These are phyloP conservation scores for Xyliphius kryptos DNA, from an alignment of 2,113 vertebrate species.

Conservation along the genomic window DNA sequence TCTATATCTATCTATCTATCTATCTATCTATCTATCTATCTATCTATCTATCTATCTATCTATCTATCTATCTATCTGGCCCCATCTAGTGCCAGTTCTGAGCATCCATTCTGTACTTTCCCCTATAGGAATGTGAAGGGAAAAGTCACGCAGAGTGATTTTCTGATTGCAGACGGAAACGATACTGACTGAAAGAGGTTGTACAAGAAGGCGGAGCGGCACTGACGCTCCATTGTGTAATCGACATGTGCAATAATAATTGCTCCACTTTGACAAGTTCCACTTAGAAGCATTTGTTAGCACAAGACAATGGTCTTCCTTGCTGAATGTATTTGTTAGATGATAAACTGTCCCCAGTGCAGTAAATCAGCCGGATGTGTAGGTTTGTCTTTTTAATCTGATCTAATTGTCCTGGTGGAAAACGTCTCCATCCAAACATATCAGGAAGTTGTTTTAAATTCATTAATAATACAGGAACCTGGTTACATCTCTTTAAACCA, in stretches of 20 bases:
- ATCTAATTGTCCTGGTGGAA: not conserved
- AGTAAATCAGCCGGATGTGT: not conserved
- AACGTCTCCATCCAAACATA: not conserved
- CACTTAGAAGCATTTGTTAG: not conserved
- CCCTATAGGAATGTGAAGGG: not conserved
- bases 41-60: too few species aligned
- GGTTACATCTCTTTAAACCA: not conserved
- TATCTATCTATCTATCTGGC: too few species aligned
- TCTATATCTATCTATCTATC: too few species aligned
- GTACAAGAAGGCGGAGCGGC: not conserved
- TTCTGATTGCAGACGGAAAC: not conserved
- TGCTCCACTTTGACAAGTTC: not conserved
- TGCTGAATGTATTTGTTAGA: not conserved
- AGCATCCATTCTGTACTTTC: not conserved
- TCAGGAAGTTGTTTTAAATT: not conserved
- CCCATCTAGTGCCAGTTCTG: not conserved
- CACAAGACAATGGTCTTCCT: not conserved
- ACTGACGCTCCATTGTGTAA: not conserved
- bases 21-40: too few species aligned
- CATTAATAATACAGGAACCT: not conserved
- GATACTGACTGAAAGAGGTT: not conserved
- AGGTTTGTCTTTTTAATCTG: not conserved
- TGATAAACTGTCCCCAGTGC: not conserved
- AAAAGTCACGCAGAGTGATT: not conserved
- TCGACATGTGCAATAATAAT: not conserved